These are phyloP conservation scores for Enteromius afrohamiltoni DNA, from an alignment of 2,797 vertebrate species.

Conservation along the genomic window DNA sequence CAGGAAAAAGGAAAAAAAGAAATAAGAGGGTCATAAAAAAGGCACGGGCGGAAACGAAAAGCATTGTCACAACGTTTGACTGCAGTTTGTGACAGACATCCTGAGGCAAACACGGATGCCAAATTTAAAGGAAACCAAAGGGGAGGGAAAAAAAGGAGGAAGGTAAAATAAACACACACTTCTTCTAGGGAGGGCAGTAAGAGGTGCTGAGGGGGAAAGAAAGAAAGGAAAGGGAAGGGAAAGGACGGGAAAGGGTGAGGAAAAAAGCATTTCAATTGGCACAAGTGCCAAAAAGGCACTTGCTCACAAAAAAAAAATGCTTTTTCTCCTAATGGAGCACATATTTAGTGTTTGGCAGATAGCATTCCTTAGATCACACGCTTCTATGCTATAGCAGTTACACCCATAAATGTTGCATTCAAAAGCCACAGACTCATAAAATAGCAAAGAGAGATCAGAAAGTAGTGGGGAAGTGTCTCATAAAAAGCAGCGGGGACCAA, in stretches of 20 bases:
- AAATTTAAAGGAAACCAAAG: constrained; percentile 77
- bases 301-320: constrained; percentile 82
- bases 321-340: constrained; percentile 86
- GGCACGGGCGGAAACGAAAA: constrained; percentile 79
- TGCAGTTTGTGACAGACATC: constrained; percentile 91
- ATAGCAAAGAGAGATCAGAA: constrained; percentile 49
- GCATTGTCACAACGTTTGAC: constrained; percentile 89
- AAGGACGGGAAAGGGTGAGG: constrained; percentile 73
- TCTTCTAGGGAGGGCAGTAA: constrained; percentile 74
- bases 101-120: constrained; percentile 84
- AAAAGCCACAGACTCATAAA: constrained; percentile 59
- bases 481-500: constrained; percentile 45
- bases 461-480: constrained; percentile 47
- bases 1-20: constrained; percentile 87
- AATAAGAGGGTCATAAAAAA: constrained; percentile 88
- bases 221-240: constrained; percentile 69
- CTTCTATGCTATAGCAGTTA: constrained; percentile 54
- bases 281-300: constrained; percentile 76
- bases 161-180: constrained; percentile 79
- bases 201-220: constrained; percentile 68
- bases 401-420: constrained; percentile 61
- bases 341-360: constrained; percentile 82
- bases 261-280: constrained; percentile 83
- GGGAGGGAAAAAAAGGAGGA: constrained; percentile 64
- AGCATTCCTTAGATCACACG: constrained; percentile 68